A percentile compares a stretch with the other conserved stretches of the same genome.
phyloP scores from a whole-genome alignment of 2,888 invertebrate species.

The Acleris literana region DNA sequence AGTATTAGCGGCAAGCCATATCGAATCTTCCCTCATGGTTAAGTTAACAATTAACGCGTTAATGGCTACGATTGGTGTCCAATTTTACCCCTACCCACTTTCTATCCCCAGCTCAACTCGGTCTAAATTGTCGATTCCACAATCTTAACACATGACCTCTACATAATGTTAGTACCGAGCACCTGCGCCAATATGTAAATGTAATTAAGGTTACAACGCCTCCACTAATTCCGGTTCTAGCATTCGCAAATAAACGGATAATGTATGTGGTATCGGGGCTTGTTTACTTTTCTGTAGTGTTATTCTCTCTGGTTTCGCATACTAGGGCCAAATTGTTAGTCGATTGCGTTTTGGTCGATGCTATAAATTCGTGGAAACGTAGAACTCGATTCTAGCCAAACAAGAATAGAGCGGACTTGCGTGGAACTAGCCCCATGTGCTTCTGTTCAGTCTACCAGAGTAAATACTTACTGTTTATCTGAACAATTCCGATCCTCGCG shows the following conservation, averaged over 20 bases:
- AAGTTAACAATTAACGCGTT: not conserved
- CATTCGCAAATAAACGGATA: constrained; percentile 29
- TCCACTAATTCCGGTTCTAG: constrained; percentile 32
- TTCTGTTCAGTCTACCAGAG: too few species aligned
- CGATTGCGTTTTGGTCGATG: too few species aligned
- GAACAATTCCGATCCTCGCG: too few species aligned
- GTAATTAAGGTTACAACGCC: constrained; percentile 42
- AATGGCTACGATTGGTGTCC: too few species aligned
- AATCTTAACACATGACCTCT: constrained; percentile 23
- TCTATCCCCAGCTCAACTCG: not conserved
- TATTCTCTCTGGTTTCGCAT: too few species aligned
- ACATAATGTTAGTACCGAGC: constrained; percentile 30
- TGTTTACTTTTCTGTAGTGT: constrained; percentile 20
- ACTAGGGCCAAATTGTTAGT: too few species aligned
- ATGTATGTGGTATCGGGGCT: constrained; percentile 24
- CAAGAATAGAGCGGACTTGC: too few species aligned
- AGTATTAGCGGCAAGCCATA: too few species aligned
- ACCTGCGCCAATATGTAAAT: constrained; percentile 50
- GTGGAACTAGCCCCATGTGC: too few species aligned
- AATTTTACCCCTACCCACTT: not conserved
- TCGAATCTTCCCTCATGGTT: not conserved
- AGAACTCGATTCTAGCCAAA: too few species aligned
- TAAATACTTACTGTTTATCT: too few species aligned
- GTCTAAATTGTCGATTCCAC: constrained; percentile 4
- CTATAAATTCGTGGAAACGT: too few species aligned